Evolutionary conservation across 2,797 vertebrate species (phyloP).

Genomic region (Trematomus bernacchii): DNA sequence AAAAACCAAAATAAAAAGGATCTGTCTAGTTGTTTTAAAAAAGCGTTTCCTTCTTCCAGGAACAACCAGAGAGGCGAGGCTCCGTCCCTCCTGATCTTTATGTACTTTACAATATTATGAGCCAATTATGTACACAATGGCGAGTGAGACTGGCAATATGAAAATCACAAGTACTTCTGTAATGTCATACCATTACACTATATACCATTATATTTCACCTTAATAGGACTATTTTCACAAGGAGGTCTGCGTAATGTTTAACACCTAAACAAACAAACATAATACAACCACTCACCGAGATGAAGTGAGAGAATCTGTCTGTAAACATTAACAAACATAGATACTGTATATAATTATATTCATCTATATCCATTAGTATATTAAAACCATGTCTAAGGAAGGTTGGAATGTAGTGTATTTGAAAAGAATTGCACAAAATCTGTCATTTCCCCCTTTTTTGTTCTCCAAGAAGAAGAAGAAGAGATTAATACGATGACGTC

Average conservation of each 20-base stretch:
- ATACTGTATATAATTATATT: constrained; percentile 86
- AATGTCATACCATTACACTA: constrained; percentile 85
- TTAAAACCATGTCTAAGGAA: constrained; percentile 82
- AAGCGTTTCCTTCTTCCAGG: constrained; percentile 59
- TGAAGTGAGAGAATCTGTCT: constrained; percentile 83
- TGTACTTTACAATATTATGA: constrained; percentile 82
- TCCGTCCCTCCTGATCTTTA: constrained; percentile 63
- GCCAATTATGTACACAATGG: constrained; percentile 82
- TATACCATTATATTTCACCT: constrained; percentile 85
- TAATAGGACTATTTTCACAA: constrained; percentile 86
- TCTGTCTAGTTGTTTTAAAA: constrained; percentile 61
- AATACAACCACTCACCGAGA: constrained; percentile 82
- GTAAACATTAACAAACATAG: constrained; percentile 89
- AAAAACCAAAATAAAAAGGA: constrained; percentile 43
- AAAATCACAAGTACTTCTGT: constrained; percentile 83
- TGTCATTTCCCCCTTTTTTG: constrained; percentile 31
- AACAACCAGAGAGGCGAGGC: constrained; percentile 59
- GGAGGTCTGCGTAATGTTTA: constrained; percentile 81
- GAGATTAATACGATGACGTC: constrained; percentile 66
- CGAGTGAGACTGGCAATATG: constrained; percentile 79
- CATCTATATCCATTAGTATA: constrained; percentile 86
- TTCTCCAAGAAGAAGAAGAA: constrained; percentile 52
- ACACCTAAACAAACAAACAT: constrained; percentile 84
- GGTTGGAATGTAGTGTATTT: constrained; percentile 85
- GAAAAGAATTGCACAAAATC: constrained; percentile 77